These are phyloP conservation scores for Myopa testacea DNA, from an alignment of 2,888 invertebrate genomes.

Conservation along the genomic window DNA sequence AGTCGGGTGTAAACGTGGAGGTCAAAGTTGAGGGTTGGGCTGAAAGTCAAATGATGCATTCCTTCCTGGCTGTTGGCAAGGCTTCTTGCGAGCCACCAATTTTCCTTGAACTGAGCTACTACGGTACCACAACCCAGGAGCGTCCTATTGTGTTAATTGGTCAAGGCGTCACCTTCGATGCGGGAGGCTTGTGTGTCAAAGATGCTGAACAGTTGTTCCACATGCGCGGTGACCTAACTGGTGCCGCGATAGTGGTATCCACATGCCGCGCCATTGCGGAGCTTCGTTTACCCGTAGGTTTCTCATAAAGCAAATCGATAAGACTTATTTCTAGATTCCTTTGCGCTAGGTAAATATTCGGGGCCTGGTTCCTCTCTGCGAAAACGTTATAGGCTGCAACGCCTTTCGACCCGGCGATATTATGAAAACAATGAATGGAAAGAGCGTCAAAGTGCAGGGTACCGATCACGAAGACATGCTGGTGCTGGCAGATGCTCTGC, in stretches of 20 bases:
- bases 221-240: slow-evolving; percentile 88
- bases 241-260: slow-evolving; percentile 82
- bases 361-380: slow-evolving; percentile 81
- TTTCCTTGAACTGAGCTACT: slow-evolving; percentile 82
- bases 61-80: slow-evolving; percentile 80
- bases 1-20: slow-evolving; percentile 65
- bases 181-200: slow-evolving; percentile 82
- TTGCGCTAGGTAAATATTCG: slow-evolving; percentile 72
- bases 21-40: slow-evolving; percentile 75
- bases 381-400: slow-evolving; percentile 81
- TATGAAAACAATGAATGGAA: slow-evolving; percentile 79
- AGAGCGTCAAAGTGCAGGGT: slow-evolving; percentile 78
- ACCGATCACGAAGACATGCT: slow-evolving; percentile 85
- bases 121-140: slow-evolving; percentile 72
- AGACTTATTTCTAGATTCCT: slow-evolving; percentile 66
- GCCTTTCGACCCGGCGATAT: slow-evolving; percentile 85
- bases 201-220: slow-evolving; percentile 71
- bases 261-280: slow-evolving; percentile 77
- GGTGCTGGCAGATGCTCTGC: slow-evolving; percentile 80
- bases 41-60: slow-evolving; percentile 81
- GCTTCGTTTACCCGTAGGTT: slow-evolving; percentile 72
- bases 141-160: slow-evolving; percentile 81
- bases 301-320: slow-evolving; percentile 63
- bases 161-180: slow-evolving; percentile 76
- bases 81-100: slow-evolving; percentile 84